Evolutionary conservation across 2,888 invertebrate genomes (phyloP).

Genomic region (Crepidodera aurea): DNA sequence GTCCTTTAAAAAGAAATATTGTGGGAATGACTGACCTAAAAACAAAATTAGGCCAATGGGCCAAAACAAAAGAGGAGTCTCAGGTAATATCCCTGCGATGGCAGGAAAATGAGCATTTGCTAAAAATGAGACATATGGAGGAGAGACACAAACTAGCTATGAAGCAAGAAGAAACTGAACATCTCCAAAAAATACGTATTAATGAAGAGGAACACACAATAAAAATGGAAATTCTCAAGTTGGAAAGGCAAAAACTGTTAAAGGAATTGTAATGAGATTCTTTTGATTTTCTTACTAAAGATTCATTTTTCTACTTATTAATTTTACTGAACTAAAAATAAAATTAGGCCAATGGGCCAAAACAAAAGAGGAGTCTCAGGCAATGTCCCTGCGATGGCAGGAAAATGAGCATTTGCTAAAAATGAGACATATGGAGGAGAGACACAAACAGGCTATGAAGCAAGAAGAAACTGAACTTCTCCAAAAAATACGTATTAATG

Average conservation of each 20-base stretch:
- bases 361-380: neutral
- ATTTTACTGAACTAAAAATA: neutral
- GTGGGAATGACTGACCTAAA: neutral
- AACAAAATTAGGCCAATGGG: neutral
- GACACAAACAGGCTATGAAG: too few relatives aligned
- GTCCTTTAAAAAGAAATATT: neutral
- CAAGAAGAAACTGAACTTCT: too few relatives aligned
- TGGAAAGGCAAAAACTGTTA: too few relatives aligned
- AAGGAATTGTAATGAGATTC: too few relatives aligned
- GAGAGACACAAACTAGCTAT: too few relatives aligned
- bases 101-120: neutral
- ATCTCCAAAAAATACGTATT: neutral
- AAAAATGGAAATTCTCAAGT: too few relatives aligned
- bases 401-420: neutral
- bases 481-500: neutral
- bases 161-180: too few relatives aligned
- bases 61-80: neutral
- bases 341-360: neutral
- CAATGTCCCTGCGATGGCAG: neutral
- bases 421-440: neutral
- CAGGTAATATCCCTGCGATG: neutral
- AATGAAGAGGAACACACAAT: neutral
- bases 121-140: neutral
- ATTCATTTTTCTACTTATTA: too few relatives aligned
- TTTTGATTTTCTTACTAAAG: too few relatives aligned